Base-by-base conservation (phyloP, 2,888 invertebrate genomes). In the Heliconius sara region DNA sequence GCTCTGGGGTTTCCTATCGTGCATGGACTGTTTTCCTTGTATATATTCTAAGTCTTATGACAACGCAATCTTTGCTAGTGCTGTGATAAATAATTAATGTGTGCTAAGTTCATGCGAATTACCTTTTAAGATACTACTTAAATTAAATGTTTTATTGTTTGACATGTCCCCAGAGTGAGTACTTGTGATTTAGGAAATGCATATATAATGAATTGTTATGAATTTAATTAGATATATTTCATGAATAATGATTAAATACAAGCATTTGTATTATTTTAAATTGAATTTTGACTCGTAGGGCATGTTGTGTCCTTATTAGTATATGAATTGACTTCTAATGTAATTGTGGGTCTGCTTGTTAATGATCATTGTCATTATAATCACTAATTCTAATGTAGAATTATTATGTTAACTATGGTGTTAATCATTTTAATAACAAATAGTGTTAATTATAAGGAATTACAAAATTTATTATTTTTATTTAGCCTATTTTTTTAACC, bases 1-100 rank as follows among this genome's bases (percentile, higher is more conserved):
- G 80, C 88, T 91, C 91, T 89, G 90, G 92, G 90, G 88, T 84
- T 86, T 85, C 84, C 85, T 85, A 83, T 83, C 87, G 85, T 86
- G 81, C 81, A 86, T 85, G 85, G 85, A 82, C 85, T 87, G 84
- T 84, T 85, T 86, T 84, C 85, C 71, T 80, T 89, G 89, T 92
- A 90, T 87, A 90, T 91, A 89, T 86, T 88, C 87, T 88, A 60
- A 84, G 88, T 90, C 88, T 88, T 85, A 88, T 89, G 91, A 93
- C 91, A 89, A 89, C 85, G 89, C 91, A 91, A 91, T 90, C 90
- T 89, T 89, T 90, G 90, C 87, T 89, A 94, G 92, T 93, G 93
- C 94, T 94, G 94, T 94, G 94, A 94, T 94, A 93, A 89, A 84
- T 89, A 86, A 86, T 87, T 89, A 86, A 86, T 87, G 86, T 85